phyloP scores from a whole-genome alignment of 2,797 vertebrate genomes.

The Petrocephalus sullivani region DNA sequence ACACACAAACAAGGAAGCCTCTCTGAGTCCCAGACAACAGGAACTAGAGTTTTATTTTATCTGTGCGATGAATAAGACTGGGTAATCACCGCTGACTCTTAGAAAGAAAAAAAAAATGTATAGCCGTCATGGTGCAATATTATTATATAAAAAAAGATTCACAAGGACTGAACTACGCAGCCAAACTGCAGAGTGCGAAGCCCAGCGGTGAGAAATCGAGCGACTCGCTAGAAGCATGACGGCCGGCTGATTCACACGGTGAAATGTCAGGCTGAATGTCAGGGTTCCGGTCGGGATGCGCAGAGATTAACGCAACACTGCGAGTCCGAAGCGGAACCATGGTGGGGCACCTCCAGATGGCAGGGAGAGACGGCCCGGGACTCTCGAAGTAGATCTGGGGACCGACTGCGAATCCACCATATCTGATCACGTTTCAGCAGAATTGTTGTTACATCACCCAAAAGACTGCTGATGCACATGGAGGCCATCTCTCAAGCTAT shows the following conservation, averaged over 20 bases:
- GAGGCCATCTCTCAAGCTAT: background rate
- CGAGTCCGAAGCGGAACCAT: background rate
- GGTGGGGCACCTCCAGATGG: background rate
- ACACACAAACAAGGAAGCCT: background rate
- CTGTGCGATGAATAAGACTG: background rate
- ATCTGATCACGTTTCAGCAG: background rate
- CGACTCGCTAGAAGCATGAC: constrained; percentile 23
- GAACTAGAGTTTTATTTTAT: background rate
- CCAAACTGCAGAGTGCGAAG: constrained; percentile 4
- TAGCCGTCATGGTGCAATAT: background rate
- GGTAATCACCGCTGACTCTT: background rate
- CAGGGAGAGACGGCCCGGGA: background rate
- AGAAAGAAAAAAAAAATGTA: background rate
- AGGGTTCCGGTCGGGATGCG: constrained; percentile 15
- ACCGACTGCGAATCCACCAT: background rate
- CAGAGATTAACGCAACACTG: constrained; percentile 16
- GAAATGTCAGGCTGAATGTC: constrained; percentile 47
- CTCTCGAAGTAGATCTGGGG: background rate
- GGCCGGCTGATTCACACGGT: constrained; percentile 47
- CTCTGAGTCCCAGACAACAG: background rate
- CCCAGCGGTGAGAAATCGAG: constrained; percentile 6
- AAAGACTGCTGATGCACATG: background rate
- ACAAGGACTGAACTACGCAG: background rate
- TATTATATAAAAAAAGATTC: constrained; percentile 13
- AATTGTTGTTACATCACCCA: background rate